Base-by-base conservation (phyloP, 37 sponge, comb jelly and placozoan species). In the Chondrilla cf. caribensis region DNA sequence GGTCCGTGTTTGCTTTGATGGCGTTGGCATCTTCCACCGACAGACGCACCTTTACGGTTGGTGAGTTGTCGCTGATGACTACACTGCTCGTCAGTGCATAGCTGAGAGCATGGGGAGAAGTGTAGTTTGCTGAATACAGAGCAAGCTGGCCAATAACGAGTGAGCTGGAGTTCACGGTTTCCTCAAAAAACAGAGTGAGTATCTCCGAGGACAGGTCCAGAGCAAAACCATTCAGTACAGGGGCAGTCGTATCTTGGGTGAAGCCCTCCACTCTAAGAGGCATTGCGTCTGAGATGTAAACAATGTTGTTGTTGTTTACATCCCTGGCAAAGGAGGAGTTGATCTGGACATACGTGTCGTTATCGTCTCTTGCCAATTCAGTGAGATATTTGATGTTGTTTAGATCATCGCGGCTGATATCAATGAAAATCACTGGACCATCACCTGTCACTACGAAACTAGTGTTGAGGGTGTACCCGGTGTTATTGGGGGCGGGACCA, bases 161-260 rank as follows among this genome's bases (percentile, higher is more conserved):
- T 38, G 95, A 86, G 18, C 84, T 64, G 9, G 86, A 81, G 86
- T 94, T 85, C 18, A 94, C 89, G 26, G 96, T 90, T 65, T 96
- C 96, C 75, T 90, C 91, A 79, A 90, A 96, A 64, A 81, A 78
- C 11, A 96, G 85, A 8, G 87, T 86, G 5, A 96, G 83, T 17
- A 84, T 79, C 33, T 78, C 91, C 19, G 66, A 24, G 47, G 87
- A 54, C 40, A 92, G 35, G 78, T 96, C 84, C 3, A 93, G 78
- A 38, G 87, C 89, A 77, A 96, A 96, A 19, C 84, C 67, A 15
- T 83, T 33, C 42, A 96, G 82, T 0, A 54, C 29, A 0, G 96
- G 96, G 0, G 78, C 78, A 17, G 87, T 88, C 5, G 54, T 51
- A 72, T 96, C 96, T 18, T 39, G 32, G 0, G 73, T 54, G 60